phyloP scores from a whole-genome alignment of 92 coral and sea anemone species.

The Siderastrea siderea region DNA sequence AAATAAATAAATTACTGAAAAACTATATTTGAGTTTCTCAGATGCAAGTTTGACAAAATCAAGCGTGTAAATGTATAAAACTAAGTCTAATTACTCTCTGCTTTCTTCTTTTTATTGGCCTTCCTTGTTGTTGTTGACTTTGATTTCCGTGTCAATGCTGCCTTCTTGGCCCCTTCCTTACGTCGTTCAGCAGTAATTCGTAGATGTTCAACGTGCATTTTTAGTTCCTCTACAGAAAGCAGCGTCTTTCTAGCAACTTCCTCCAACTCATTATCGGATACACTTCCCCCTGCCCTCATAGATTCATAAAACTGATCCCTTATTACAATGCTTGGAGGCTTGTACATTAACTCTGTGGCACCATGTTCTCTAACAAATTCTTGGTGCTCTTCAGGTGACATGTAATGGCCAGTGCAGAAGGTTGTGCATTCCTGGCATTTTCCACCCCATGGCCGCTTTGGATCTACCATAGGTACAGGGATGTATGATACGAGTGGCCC shows the following conservation, averaged over 20 bases:
- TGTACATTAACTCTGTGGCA: constrained; percentile 21
- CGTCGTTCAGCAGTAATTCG: constrained; percentile 30
- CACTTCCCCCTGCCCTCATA: constrained; percentile 34
- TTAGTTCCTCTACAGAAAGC: constrained; percentile 61
- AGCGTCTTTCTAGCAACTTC: constrained; percentile 55
- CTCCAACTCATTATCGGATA: constrained; percentile 39
- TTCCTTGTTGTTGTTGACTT: constrained; percentile 38
- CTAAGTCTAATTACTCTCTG: constrained; percentile 47
- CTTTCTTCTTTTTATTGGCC: constrained; percentile 44
- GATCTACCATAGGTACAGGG: constrained; percentile 53
- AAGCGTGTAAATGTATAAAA: too few species aligned
- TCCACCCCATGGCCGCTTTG: constrained; percentile 41
- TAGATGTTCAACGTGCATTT: constrained; percentile 66
- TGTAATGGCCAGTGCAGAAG: constrained; percentile 55
- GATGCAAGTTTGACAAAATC: too few species aligned
- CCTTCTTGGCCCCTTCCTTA: constrained; percentile 48
- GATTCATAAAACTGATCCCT: constrained; percentile 58
- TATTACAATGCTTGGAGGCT: constrained; percentile 61
- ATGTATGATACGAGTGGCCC: constrained; percentile 60
- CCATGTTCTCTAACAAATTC: constrained; percentile 39
- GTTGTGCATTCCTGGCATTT: constrained; percentile 32
- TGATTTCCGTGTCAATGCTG: constrained; percentile 16
- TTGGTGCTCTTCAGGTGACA: constrained; percentile 25
- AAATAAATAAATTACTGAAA: too few species aligned
- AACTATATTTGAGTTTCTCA: too few species aligned